A percentile compares a stretch with the other conserved stretches of the same genome.
Evolutionary conservation across 2,888 invertebrate genomes (phyloP).

Genomic region (Pterobdella sp.): DNA sequence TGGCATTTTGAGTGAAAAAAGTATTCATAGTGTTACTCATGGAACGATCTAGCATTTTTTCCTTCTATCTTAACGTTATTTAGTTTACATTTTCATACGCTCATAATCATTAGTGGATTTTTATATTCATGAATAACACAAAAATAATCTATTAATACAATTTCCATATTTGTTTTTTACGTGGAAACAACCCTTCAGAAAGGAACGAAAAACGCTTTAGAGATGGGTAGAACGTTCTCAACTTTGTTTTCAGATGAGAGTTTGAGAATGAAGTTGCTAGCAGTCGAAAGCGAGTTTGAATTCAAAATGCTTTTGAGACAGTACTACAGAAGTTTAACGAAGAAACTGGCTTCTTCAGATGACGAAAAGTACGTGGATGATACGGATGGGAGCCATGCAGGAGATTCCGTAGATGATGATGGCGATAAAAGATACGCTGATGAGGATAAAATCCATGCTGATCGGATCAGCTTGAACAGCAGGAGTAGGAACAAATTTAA

Average conservation of each 20-base stretch:
- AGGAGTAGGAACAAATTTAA: neutral
- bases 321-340: slow-evolving; percentile 52
- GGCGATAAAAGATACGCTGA: neutral
- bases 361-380: neutral
- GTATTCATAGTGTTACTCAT: too few species aligned
- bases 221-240: slow-evolving; percentile 58
- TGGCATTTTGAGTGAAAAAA: too few species aligned
- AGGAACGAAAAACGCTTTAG: slow-evolving; percentile 59
- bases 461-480: neutral
- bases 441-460: neutral
- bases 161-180: neutral
- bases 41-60: too few species aligned
- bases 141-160: too few species aligned
- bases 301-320: slow-evolving; percentile 54
- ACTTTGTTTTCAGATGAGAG: slow-evolving; percentile 59
- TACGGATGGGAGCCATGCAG: neutral
- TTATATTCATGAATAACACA: too few species aligned
- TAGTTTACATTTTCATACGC: too few species aligned
- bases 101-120: too few species aligned
- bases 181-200: slow-evolving; percentile 50
- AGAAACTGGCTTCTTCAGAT: slow-evolving; percentile 48
- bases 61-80: too few species aligned
- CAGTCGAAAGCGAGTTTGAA: slow-evolving; percentile 55
- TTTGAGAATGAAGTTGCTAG: slow-evolving; percentile 55
- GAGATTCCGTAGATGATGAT: neutral